A percentile compares a stretch with the other conserved stretches of the same genome.
Conservation (phyloP, 2,888 invertebrate species). For the Xestobium rufovillosum region DNA sequence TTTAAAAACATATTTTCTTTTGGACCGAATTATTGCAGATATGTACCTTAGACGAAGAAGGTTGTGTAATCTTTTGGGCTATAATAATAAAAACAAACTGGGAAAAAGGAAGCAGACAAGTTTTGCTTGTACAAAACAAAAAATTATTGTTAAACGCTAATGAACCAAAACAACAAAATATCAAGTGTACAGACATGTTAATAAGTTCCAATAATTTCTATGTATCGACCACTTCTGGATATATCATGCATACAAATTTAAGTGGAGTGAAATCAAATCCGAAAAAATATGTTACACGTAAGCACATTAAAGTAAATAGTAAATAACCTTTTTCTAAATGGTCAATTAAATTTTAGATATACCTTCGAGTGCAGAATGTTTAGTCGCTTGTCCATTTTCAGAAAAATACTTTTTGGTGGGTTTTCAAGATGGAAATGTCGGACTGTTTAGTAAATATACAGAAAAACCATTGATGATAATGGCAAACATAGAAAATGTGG, state of each 20-base stretch:
- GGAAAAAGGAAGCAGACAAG: conserved; percentile 12
- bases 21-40: conserved; percentile 40
- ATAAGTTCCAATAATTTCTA: conserved; percentile 44
- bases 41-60: conserved; percentile 47
- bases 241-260: conserved; percentile 40
- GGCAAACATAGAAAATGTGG: conserved; percentile 34
- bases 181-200: conserved; percentile 42
- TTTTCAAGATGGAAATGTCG: conserved; percentile 46
- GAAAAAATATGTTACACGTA: conserved; percentile 33
- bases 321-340: conserved; percentile 4
- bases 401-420: conserved; percentile 46
- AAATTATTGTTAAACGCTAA: conserved; percentile 34
- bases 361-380: conserved; percentile 39
- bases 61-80: conserved; percentile 46
- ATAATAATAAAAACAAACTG: conserved; percentile 32
- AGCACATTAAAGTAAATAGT: conserved; percentile 12
- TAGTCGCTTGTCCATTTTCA: conserved; percentile 46
- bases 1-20: conserved; percentile 5
- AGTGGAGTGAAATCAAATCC: conserved; percentile 33
- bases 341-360: conserved; percentile 28
- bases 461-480: conserved; percentile 42
- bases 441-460: conserved; percentile 41
- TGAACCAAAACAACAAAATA: conserved; percentile 32
- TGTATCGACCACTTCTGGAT: conserved; percentile 44
- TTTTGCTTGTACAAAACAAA: conserved; percentile 43